Conservation (phyloP, 2,797 vertebrate genomes). For the Brachyrhaphis roseni region DNA sequence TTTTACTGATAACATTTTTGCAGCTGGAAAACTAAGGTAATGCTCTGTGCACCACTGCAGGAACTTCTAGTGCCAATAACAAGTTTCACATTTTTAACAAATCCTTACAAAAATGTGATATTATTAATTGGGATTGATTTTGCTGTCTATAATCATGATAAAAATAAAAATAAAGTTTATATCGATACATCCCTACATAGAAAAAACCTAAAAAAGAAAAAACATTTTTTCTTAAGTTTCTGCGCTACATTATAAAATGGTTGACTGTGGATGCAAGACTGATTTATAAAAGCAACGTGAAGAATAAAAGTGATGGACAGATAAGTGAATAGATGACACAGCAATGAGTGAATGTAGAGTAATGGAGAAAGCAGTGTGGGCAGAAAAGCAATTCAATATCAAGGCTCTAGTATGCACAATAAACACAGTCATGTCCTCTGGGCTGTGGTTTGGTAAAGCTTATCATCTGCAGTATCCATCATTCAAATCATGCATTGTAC, state of each 20-base stretch:
- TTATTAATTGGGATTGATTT: not conserved
- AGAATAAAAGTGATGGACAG: conserved; percentile 8
- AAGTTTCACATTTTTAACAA: not conserved
- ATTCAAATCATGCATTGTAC: conserved; percentile 1
- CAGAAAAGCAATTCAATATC: conserved; percentile 23
- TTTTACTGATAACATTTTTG: not conserved
- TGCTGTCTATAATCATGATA: not conserved
- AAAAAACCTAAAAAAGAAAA: not conserved
- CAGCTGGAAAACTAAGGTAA: not conserved
- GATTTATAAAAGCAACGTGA: conserved; percentile 7
- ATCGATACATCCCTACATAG: not conserved
- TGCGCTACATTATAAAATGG: not conserved
- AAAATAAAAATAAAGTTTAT: no score
- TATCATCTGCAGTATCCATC: conserved; percentile 37
- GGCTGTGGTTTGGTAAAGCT: conserved; percentile 43
- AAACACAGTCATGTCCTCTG: conserved; percentile 17
- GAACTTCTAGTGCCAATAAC: not conserved
- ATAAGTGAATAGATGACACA: conserved; percentile 19
- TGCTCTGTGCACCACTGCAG: not conserved
- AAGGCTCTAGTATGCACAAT: not conserved
- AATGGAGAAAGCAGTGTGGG: conserved; percentile 11
- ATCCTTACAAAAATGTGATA: not conserved
- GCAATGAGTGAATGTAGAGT: conserved; percentile 13
- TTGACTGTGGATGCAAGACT: not conserved
- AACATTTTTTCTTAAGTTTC: not conserved